Evolutionary conservation across 2,113 vertebrate genomes (phyloP).

Genomic region (Aegithalos caudatus): DNA sequence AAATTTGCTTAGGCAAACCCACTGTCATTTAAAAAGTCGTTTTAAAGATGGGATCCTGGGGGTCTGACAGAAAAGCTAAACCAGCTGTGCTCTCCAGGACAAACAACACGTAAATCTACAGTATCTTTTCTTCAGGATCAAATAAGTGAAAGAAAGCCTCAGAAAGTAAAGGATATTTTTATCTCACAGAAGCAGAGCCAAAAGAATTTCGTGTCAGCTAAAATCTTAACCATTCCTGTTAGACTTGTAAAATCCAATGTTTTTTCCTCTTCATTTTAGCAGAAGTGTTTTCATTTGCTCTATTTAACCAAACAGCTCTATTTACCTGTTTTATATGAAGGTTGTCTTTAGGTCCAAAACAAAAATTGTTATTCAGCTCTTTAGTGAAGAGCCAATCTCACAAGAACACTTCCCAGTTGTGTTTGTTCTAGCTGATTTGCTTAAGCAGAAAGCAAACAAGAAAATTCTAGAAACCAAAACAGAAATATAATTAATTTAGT

Average conservation of each 20-base stretch:
- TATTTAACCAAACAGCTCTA: background rate
- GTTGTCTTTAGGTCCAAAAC: background rate
- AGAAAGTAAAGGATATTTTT: slow-evolving; percentile 27
- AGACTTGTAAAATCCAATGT: background rate
- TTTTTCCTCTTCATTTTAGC: background rate
- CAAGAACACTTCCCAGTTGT: background rate
- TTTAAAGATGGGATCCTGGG: background rate
- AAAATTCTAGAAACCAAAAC: background rate
- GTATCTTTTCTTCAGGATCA: slow-evolving; percentile 11
- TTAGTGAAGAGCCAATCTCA: background rate
- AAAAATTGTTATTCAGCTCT: background rate
- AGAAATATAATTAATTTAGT: background rate
- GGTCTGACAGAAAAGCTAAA: slow-evolving; percentile 50
- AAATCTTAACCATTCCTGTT: background rate
- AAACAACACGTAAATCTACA: slow-evolving; percentile 32
- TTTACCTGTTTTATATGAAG: background rate
- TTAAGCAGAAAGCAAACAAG: background rate
- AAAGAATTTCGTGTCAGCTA: background rate
- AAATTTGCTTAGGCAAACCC: slow-evolving; percentile 9
- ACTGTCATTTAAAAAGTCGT: background rate
- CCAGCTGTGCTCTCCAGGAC: slow-evolving; percentile 23
- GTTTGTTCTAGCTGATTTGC: background rate
- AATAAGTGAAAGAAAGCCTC: slow-evolving; percentile 10
- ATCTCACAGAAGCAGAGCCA: background rate
- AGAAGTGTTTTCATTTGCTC: background rate